phyloP scores from a whole-genome alignment of 2,797 vertebrate species.

The Esox masquinongy region DNA sequence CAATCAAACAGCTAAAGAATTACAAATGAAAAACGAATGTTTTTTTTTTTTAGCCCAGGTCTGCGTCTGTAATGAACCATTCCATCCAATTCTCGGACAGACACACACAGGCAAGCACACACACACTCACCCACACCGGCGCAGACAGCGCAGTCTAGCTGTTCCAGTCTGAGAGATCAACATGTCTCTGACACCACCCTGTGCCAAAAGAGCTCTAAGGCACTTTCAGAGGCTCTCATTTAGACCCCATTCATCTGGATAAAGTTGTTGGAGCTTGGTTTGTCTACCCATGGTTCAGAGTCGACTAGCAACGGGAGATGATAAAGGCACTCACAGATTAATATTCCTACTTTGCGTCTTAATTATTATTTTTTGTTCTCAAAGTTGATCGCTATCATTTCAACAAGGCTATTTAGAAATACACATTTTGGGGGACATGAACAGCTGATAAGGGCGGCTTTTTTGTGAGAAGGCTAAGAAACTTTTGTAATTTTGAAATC shows the following conservation, averaged over 20 bases:
- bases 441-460: neutral
- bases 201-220: constrained; percentile 36
- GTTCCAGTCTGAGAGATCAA: constrained; percentile 5
- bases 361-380: neutral
- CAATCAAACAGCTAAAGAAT: neutral
- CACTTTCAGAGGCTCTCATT: constrained; percentile 28
- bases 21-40: neutral
- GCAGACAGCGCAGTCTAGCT: neutral
- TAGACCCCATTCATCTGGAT: constrained; percentile 46
- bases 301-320: constrained; percentile 21
- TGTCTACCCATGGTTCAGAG: constrained; percentile 10
- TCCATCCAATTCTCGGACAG: neutral
- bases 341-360: neutral
- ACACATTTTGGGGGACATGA: neutral
- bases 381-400: neutral
- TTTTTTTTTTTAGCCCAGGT: neutral
- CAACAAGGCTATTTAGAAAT: neutral
- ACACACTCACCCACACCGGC: neutral
- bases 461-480: neutral
- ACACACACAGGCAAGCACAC: neutral
- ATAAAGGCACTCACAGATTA: neutral
- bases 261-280: constrained; percentile 37
- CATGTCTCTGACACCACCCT: constrained; percentile 1
- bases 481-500: neutral
- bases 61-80: neutral